phyloP scores from a whole-genome alignment of 2,888 invertebrate genomes.

The Drosophila conformis region DNA sequence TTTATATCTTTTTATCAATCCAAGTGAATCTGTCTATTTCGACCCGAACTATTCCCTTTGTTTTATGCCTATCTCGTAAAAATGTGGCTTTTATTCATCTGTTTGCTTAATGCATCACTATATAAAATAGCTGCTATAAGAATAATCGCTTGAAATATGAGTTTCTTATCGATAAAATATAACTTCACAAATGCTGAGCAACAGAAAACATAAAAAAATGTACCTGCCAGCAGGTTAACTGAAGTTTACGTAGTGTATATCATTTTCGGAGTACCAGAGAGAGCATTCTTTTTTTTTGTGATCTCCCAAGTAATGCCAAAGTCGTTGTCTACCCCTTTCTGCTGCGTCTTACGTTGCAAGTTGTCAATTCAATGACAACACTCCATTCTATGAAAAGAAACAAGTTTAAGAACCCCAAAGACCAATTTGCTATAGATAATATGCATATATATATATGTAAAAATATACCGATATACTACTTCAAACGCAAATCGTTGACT shows the following conservation, averaged over 20 bases:
- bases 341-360: conserved; percentile 15
- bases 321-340: conserved; percentile 17
- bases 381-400: not conserved
- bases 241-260: not conserved
- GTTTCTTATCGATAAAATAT: not conserved
- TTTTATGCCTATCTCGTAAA: not conserved
- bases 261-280: too few relatives aligned
- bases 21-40: not conserved
- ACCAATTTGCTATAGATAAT: not conserved
- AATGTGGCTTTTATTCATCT: not conserved
- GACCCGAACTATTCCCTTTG: not conserved
- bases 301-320: conserved; percentile 39
- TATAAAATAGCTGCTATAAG: not conserved
- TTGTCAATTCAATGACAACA: conserved; percentile 57
- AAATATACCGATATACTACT: too few relatives aligned
- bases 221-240: not conserved
- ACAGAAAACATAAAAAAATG: not conserved
- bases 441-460: too few relatives aligned
- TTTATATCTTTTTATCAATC: not conserved
- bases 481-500: not conserved
- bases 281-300: not conserved
- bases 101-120: not conserved
- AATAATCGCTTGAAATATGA: not conserved
- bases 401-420: not conserved
- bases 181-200: not conserved